Percentiles rank a stretch among this genome's conserved stretches.
phyloP scores from a whole-genome alignment of 2,113 vertebrate genomes.

The Python bivittatus region DNA sequence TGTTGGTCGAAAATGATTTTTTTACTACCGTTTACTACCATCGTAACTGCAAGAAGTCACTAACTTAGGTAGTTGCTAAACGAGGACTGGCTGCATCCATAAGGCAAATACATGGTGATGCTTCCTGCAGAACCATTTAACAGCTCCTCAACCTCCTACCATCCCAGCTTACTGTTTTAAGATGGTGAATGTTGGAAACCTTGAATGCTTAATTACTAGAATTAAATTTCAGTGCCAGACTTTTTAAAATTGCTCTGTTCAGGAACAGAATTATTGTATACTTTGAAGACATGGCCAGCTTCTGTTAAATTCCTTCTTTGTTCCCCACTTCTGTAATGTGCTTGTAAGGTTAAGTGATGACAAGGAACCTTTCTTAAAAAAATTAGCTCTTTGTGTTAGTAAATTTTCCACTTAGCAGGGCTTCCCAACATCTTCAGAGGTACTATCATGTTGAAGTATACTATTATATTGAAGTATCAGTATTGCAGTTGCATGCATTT shows the following conservation, averaged over 20 bases:
- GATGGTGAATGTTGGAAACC: background rate
- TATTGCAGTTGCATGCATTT: background rate
- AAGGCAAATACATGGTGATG: background rate
- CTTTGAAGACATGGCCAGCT: background rate
- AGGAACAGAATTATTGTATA: background rate
- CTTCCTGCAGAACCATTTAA: background rate
- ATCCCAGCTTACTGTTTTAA: background rate
- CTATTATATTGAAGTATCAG: background rate
- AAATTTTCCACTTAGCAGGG: background rate
- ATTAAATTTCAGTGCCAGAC: background rate
- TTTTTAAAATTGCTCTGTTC: background rate
- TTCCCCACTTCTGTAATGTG: background rate
- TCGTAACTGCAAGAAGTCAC: background rate
- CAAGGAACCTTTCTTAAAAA: background rate
- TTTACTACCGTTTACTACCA: background rate
- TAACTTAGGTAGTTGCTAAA: background rate
- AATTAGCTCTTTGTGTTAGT: background rate
- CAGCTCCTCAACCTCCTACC: background rate
- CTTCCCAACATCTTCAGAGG: background rate
- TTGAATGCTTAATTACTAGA: background rate
- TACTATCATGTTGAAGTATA: background rate
- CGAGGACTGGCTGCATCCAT: background rate
- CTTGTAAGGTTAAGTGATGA: background rate
- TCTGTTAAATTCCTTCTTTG: background rate
- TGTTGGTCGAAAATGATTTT: background rate